Evolutionary conservation across 2,888 invertebrate genomes (phyloP).

Genomic region (Glyphotaelius pellucidus): DNA sequence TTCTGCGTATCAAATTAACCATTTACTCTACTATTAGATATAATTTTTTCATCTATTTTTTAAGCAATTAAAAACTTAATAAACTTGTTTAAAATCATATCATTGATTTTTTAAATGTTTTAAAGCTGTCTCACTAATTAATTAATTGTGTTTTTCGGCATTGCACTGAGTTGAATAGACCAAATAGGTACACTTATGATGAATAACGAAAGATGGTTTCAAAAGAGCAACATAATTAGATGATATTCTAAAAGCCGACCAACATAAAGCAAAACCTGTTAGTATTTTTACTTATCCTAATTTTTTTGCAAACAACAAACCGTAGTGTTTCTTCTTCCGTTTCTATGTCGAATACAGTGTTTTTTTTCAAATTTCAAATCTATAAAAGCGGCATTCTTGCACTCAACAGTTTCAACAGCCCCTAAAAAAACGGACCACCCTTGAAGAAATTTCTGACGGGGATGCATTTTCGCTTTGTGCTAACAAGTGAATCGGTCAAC

Average conservation of each 20-base stretch:
- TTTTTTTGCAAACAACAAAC: not conserved
- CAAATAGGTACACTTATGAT: not conserved
- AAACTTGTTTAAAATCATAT: too few relatives aligned
- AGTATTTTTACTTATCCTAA: not conserved
- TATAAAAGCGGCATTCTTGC: not conserved
- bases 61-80: too few relatives aligned
- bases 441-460: conserved; percentile 38
- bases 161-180: not conserved
- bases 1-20: too few relatives aligned
- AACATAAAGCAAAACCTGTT: not conserved
- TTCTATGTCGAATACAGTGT: not conserved
- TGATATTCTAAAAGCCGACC: not conserved
- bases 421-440: conserved; percentile 51
- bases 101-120: too few relatives aligned
- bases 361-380: not conserved
- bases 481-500: conserved; percentile 47
- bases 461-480: conserved; percentile 38
- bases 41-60: too few relatives aligned
- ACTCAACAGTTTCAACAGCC: conserved; percentile 19
- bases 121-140: too few relatives aligned
- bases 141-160: not conserved
- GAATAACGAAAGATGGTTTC: not conserved
- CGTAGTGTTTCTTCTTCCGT: not conserved
- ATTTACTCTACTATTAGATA: too few relatives aligned
- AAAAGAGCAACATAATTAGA: not conserved